Evolutionary conservation across 1,140 invertebrate species (phyloP), one percentile per base, ranked within the genome.

Genomic region (Carposina sasakii): DNA sequence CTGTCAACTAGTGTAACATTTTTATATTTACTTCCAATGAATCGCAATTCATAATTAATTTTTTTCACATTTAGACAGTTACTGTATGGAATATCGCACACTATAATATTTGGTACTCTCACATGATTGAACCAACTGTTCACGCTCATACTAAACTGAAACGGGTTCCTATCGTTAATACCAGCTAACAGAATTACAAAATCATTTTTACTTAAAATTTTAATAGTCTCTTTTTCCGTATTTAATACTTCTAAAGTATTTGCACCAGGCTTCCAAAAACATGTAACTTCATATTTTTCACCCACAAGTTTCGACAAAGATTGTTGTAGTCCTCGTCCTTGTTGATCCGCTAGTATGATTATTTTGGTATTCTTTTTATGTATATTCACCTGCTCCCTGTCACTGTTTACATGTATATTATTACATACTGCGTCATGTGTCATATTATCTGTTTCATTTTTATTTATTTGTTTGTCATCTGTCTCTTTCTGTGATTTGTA

Each of bases 201-300:
- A 13, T 37, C 34, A 5, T 37, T 5, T 19, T 20, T 19, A n/a
- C 16, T 5, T 19, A 37, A 37, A 3, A 2, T 5, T 5, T 5
- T 19, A 17, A 37, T 37, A 5, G 17, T 19, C 2, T 4, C n/a
- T n/a, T 37, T 37, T 6, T 9, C 17, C 9, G 3, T 17, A 19
- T 37, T 37, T 19, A 37, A n/a, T 3, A 37, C 34, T 10, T 37
- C 17, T 37, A 16, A 16, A 3, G 20, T 16, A 10, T 19, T 37
- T 37, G 34, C 34, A 19, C 34, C 34, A 4, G 2, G 3, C 19
- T 37, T 37, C 34, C 34, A 37, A 20, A 37, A 37, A 37, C 34
- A 17, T 8, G 15, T 19, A 3, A 37, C 34, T 17, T 6, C 5
- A 3, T 5, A 8, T 9, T n/a, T 19, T 17, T 3, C 3, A 37